Percentiles rank a stretch among this genome's conserved stretches.
Conservation (phyloP, 2,888 invertebrate genomes). For the Pterostichus madidus region DNA sequence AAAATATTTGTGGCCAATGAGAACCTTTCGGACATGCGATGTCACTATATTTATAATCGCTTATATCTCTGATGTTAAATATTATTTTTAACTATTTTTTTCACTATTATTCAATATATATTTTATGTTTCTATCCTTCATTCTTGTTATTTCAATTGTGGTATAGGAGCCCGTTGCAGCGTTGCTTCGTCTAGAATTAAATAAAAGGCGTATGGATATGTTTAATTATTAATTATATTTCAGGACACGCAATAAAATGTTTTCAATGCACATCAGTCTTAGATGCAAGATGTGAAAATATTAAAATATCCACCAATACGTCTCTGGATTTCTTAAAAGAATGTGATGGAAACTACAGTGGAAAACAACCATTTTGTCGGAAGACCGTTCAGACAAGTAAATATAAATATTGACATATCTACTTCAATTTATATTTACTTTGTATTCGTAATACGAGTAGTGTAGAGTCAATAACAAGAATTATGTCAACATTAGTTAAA, state of each 20-base stretch:
- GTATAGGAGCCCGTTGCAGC: too few species aligned
- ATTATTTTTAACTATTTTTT: too few species aligned
- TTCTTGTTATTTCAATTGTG: too few species aligned
- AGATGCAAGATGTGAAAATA: slow-evolving; percentile 83
- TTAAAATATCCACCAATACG: slow-evolving; percentile 77
- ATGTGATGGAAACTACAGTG: slow-evolving; percentile 74
- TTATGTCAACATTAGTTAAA: background rate
- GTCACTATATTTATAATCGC: too few species aligned
- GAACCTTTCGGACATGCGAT: too few species aligned
- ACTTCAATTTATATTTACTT: background rate
- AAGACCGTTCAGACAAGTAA: slow-evolving; percentile 69
- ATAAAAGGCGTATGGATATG: too few species aligned
- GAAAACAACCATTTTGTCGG: slow-evolving; percentile 82
- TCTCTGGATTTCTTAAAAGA: slow-evolving; percentile 77
- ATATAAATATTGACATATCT: slow-evolving; percentile 10
- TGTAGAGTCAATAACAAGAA: too few species aligned
- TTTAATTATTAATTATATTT: slow-evolving; percentile 5
- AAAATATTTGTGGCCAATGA: too few species aligned
- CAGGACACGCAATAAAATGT: slow-evolving; percentile 82
- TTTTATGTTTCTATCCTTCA: too few species aligned
- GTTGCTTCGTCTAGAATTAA: too few species aligned
- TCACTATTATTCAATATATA: too few species aligned
- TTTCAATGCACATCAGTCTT: slow-evolving; percentile 87
- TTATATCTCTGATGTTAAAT: too few species aligned
- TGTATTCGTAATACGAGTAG: background rate